Base-by-base conservation (phyloP, 2,888 invertebrate species). In the Ichneumon xanthorius region DNA sequence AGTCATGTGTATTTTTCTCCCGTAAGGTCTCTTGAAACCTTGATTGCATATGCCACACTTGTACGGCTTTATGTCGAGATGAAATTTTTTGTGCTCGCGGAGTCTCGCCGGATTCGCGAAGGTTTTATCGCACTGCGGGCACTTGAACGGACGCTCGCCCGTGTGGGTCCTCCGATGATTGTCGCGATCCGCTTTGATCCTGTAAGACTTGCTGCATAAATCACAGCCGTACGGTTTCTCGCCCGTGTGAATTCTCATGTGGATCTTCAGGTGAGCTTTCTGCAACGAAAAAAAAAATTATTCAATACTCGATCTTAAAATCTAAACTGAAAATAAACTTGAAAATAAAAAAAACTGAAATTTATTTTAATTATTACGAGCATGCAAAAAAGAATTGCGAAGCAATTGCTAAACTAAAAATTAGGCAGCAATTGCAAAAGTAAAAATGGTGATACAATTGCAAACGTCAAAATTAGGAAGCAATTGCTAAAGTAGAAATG, bases 51-150 rank as follows among this genome's bases (percentile, higher is more conserved):
- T 1, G 22, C 67, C 37, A 40, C 87, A 87, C 45, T 68, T 80
- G 63, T 87, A 87, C 16, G 87, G 87, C 16, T 85, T 82, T n/a
- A 67, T 72, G 40, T 87, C 83, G 3, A 87, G 84, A 70, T 90
- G 90, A 80, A 81, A 79, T 67, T 67, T 76, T 22, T 68, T 73
- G 81, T 89, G 88, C 11, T 87, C 82, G 45, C 84, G 67, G 0
- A 84, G 82, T 78, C 84, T 53, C 14, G 86, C 75, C 48, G 79
- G 53, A 61, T 75, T 84, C 22, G 71, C 45, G 26, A 84, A 86
- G 3, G 53, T 26, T 14, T 86, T 87, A 0, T 80, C 86, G 63
- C 87, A 86, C 2, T 67, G 14, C 16, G 30, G 30, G 48, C 87
- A 87, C 30, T 85, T 84, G 33, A 55, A 85, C 7, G 85, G 80